Evolutionary conservation across 2,888 invertebrate species (phyloP).

Genomic region (Caenorhabditis doughertyi): DNA sequence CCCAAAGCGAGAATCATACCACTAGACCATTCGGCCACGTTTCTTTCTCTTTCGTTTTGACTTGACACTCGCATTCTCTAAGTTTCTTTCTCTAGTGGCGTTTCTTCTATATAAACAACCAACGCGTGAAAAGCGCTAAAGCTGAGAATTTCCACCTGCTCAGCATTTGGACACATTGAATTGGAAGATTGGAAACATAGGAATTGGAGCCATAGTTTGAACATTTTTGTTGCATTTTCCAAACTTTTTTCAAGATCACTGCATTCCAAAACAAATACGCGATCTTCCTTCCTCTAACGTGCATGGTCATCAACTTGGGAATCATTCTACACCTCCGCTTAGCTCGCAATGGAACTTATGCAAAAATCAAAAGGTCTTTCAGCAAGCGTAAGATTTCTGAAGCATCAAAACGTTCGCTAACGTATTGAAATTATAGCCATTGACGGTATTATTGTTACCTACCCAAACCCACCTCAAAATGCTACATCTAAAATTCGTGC

Average conservation of each 20-base stretch:
- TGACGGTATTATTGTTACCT: neutral
- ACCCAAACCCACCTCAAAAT: neutral
- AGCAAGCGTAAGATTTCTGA: neutral
- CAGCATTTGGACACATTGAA: no score
- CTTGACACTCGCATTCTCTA: neutral
- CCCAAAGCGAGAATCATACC: constrained; percentile 83
- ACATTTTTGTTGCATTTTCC: neutral
- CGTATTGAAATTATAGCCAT: neutral
- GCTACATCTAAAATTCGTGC: neutral
- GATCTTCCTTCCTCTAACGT: constrained; percentile 11
- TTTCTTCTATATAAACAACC: no score
- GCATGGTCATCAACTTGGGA: constrained; percentile 29
- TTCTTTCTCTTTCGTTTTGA: neutral
- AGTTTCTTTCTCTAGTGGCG: no score
- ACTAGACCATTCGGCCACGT: constrained; percentile 79
- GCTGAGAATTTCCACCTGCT: no score
- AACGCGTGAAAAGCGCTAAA: neutral
- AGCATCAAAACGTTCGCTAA: neutral
- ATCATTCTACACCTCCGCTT: constrained; percentile 11
- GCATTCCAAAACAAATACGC: constrained; percentile 31
- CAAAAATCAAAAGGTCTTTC: neutral
- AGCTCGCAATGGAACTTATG: neutral
- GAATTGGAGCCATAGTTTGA: no score
- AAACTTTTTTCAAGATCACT: constrained; percentile 2
- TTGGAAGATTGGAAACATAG: no score